Conservation (phyloP, 2,888 invertebrate species). For the Ditylenchus weischeri region DNA sequence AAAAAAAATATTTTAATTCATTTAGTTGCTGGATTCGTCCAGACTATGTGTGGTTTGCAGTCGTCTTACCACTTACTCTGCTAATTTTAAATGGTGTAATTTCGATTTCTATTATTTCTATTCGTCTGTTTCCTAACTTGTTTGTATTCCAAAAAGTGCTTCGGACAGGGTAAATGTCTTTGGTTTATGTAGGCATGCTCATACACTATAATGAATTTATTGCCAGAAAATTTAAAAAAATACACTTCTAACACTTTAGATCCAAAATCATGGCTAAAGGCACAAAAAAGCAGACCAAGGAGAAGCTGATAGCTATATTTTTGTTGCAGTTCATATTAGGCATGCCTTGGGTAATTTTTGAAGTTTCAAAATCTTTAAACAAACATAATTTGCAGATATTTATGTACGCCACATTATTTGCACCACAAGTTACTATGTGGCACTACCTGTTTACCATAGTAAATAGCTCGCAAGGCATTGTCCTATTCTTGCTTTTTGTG, state of each 20-base stretch:
- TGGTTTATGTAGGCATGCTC: background rate
- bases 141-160: background rate
- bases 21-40: slow-evolving; percentile 3
- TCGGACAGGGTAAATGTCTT: background rate
- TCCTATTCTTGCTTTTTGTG: slow-evolving; percentile 16
- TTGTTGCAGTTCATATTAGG: slow-evolving; percentile 47
- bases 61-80: background rate
- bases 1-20: background rate
- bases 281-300: slow-evolving; percentile 17
- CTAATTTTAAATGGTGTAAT: background rate
- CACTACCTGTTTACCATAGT: slow-evolving; percentile 48
- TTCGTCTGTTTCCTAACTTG: slow-evolving; percentile 35
- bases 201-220: too few species aligned
- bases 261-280: slow-evolving; percentile 16
- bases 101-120: slow-evolving; percentile 30
- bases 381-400: slow-evolving; percentile 34
- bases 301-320: slow-evolving; percentile 34
- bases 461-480: slow-evolving; percentile 41
- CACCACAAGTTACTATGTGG: slow-evolving; percentile 42
- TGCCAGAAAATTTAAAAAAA: background rate
- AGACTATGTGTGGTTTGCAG: background rate
- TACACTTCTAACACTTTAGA: background rate
- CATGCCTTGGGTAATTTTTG: slow-evolving; percentile 41
- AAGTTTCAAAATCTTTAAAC: too few species aligned
- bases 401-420: slow-evolving; percentile 45